Conservation (phyloP, 2,888 invertebrate species). For the Chydorus sphaericus region DNA sequence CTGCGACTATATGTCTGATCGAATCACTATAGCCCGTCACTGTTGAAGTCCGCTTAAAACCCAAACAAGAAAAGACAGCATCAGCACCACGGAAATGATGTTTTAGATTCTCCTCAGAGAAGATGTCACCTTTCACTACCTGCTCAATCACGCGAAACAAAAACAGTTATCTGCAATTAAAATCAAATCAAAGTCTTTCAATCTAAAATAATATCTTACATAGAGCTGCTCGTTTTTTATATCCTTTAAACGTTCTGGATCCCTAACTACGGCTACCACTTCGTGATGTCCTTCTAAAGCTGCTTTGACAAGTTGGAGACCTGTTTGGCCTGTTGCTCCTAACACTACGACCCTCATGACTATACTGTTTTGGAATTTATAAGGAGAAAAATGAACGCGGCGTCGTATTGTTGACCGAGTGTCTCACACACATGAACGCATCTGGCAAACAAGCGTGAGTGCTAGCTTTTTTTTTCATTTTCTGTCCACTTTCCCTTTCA, state of each 20-base stretch:
- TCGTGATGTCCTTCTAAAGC: conserved; percentile 18
- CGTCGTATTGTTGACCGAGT: no score
- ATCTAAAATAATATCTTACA: conserved; percentile 4
- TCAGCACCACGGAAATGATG: conserved; percentile 16
- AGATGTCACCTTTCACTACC: conserved; percentile 17
- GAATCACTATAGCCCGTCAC: conserved; percentile 19
- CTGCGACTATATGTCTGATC: conserved; percentile 15
- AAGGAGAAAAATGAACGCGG: background rate
- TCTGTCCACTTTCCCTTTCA: no score
- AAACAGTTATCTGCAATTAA: background rate
- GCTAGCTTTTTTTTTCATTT: no score
- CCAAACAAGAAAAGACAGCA: conserved; percentile 20
- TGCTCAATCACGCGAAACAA: no score
- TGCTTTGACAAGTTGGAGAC: conserved; percentile 16
- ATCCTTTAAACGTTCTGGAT: conserved; percentile 14
- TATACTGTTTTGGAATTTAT: background rate
- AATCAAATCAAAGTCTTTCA: background rate
- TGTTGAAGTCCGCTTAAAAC: conserved; percentile 16
- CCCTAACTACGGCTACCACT: conserved; percentile 19
- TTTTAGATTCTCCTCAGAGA: conserved; percentile 16
- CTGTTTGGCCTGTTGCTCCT: conserved; percentile 19
- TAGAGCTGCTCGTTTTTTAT: conserved; percentile 16
- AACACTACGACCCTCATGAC: conserved; percentile 18
- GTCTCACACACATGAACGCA: no score
- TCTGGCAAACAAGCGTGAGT: no score